A percentile compares a stretch with the other conserved stretches of the same genome.
These are phyloP conservation scores for Hyles euphorbiae DNA, from an alignment of 1,140 invertebrate genomes.

Conservation along the genomic window DNA sequence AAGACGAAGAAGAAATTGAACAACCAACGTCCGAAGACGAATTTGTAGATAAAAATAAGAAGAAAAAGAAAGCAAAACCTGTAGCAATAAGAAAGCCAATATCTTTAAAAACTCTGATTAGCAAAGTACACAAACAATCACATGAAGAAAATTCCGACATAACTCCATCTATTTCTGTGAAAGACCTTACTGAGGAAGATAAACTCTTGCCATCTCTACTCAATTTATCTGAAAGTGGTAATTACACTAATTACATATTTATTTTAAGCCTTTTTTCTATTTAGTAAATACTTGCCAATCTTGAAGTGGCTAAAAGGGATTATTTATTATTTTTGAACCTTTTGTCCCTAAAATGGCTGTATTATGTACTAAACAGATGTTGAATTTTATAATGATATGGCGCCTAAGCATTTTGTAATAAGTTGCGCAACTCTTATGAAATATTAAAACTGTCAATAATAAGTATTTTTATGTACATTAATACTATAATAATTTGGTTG, in stretches of 20 bases:
- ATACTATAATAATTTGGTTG: no score
- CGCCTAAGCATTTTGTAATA: no score
- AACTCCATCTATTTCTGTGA: constrained; percentile 38
- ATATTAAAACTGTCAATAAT: no score
- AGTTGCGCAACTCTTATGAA: no score
- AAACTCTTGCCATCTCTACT: constrained; percentile 64
- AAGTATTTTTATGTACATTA: no score
- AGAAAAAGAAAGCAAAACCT: constrained; percentile 20
- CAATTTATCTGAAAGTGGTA: constrained; percentile 74
- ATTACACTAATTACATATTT: constrained; percentile 13
- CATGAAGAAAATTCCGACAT: constrained; percentile 25
- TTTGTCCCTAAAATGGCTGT: no score
- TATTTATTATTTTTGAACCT: no score
- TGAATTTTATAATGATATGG: no score
- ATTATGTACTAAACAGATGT: no score
- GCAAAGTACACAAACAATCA: constrained; percentile 45
- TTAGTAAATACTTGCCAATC: no score
- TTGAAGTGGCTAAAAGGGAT: no score
- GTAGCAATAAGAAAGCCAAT: constrained; percentile 28
- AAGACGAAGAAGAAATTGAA: constrained; percentile 32
- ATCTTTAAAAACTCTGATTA: constrained; percentile 46
- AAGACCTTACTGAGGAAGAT: constrained; percentile 67
- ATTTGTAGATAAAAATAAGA: constrained; percentile 29
- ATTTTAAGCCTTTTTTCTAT: neutral
- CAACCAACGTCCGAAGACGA: constrained; percentile 45